Evolutionary conservation across 2,113 vertebrate genomes (phyloP), one percentile per base, ranked within the genome.

Genomic region (Polyodon spathula): DNA sequence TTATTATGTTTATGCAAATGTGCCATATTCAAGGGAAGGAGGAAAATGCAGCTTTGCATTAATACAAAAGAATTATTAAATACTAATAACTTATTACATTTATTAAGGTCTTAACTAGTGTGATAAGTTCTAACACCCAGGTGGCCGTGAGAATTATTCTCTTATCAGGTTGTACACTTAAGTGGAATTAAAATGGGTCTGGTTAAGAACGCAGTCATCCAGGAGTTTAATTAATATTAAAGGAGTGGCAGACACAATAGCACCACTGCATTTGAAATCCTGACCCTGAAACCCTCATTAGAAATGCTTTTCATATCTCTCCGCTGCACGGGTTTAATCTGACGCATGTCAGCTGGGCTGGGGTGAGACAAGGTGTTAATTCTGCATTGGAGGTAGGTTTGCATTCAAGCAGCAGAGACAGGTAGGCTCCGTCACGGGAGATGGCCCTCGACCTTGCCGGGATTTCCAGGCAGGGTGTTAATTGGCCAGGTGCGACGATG

Each of bases 181-280:
- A 72, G 63, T 78, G 66, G 74, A 82, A 83, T 80, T 76, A 81
- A 78, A 70, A 73, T 27, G 68, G 73, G 79, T 73, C 65, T 68
- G 71, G 71, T 62, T 75, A 76, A 79, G 80, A 75, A 82, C 81
- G 81, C 77, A 79, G 81, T 80, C 77, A 85, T 84, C 71, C 76
- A 71, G 70, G 86, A 90, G 91, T 97, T 94, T 96, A 98, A 97
- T 97, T 97, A 97, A 93, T 96, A 93, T 92, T 87, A 95, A 87
- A 87, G 78, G 71, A 89, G 84, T 85, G 86, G 86, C 85, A 88
- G 87, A 89, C 83, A 74, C 72, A 81, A 78, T 77, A 90, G 86
- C 89, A 88, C 78, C 76, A 77, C 84, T 88, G 90, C 88, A 88
- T 95, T 93, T 91, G 86, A 92, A 93, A 90, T 88, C 79, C 87